These are phyloP conservation scores for Coccyzus lansbergi DNA, from an alignment of 2,797 vertebrate genomes.

Conservation along the genomic window DNA sequence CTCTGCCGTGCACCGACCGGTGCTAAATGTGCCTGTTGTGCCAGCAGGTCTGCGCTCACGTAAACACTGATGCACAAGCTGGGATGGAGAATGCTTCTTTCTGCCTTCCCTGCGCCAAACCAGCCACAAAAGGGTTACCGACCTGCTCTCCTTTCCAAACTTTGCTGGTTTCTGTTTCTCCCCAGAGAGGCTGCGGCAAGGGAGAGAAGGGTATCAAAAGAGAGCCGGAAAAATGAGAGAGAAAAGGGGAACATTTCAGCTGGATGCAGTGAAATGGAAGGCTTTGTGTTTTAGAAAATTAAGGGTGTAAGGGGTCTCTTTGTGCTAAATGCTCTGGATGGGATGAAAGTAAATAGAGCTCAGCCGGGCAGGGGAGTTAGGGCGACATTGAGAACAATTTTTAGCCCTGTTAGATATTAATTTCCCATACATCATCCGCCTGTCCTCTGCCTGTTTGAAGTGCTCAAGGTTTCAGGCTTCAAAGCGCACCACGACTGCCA, in stretches of 20 bases:
- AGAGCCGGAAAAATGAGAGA: not conserved
- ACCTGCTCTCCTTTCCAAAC: constrained; percentile 38
- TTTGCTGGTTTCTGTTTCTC: not conserved
- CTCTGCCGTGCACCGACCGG: not conserved
- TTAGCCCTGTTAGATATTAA: constrained; percentile 77
- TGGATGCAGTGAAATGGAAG: constrained; percentile 43
- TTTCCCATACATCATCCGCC: constrained; percentile 76
- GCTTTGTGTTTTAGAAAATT: constrained; percentile 68
- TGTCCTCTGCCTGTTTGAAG: constrained; percentile 78
- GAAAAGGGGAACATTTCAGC: constrained; percentile 35
- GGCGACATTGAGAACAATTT: constrained; percentile 68
- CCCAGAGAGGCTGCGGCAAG: not conserved
- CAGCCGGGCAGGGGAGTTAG: constrained; percentile 64
- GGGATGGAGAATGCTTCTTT: not conserved
- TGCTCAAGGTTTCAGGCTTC: constrained; percentile 74
- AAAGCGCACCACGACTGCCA: constrained; percentile 66
- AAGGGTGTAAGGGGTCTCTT: constrained; percentile 49
- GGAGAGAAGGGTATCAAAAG: constrained; percentile 46
- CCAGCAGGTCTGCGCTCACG: not conserved
- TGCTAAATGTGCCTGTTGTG: not conserved
- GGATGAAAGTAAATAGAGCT: constrained; percentile 74
- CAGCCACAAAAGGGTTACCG: not conserved
- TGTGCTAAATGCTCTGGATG: constrained; percentile 59
- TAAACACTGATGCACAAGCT: not conserved
- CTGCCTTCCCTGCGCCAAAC: not conserved